Evolutionary conservation across 2,797 vertebrate genomes (phyloP), one percentile per base, ranked within the genome.

Genomic region (Mastacembelus armatus): DNA sequence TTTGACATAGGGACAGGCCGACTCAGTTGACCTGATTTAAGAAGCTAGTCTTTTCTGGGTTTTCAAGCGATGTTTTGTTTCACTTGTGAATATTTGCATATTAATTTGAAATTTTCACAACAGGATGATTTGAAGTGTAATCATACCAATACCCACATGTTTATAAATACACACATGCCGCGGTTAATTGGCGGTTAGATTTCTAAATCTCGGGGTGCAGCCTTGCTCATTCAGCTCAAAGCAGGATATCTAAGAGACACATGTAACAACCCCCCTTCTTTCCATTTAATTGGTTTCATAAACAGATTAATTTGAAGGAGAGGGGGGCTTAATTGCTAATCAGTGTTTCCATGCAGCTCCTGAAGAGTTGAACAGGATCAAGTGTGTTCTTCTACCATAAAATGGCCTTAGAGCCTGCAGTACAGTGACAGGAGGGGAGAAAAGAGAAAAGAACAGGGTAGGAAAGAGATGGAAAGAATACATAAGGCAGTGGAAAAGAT

Each of bases 271-370:
- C 70, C 78, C 84, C 74, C 59, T 47, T 63, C 62, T 77, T 74
- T 74, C 88, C 81, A 62, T 93, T 94, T 94, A 94, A 94, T 94
- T 94, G 91, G 92, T 93, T 94, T 92, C 90, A 92, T 93, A 94
- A 94, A 94, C 92, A 93, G 92, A 94, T 94, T 94, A 93, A 90
- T 93, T 93, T 93, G 89, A 90, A 90, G 85, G 85, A 88, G 91
- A 86, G 73, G 86, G 83, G 81, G 80, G 88, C 93, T 92, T 94
- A 94, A 94, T 93, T 92, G 89, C 90, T 93, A 92, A 93, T 94
- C 91, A 85, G 86, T 78, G 75, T 91, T 90, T 87, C 88, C 85
- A 90, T 81, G 87, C 88, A 81, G 88, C 91, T 92, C 86, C 79
- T 90, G 90, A 93, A 91, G 90, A 93, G 91, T 92, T 88, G 90